Conservation (phyloP, 2,113 vertebrate genomes). For the Reinhardtius hippoglossoides region DNA sequence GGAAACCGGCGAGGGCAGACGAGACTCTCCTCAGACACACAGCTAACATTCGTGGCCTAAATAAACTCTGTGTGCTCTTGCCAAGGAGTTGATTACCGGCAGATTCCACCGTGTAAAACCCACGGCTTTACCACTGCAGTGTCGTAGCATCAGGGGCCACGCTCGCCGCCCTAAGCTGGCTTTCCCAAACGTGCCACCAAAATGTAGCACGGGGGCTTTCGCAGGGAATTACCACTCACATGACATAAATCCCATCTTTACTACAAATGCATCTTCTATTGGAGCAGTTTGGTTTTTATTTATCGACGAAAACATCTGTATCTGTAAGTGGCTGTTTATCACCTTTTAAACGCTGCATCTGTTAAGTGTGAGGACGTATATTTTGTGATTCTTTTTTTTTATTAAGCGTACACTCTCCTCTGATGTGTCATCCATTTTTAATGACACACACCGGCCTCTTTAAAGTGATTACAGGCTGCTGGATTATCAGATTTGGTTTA, state of each 20-base stretch:
- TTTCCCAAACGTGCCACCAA: conserved; percentile 50
- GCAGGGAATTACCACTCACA: conserved; percentile 56
- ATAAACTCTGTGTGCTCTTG: conserved; percentile 49
- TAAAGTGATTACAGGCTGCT: conserved; percentile 62
- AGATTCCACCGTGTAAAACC: conserved; percentile 69
- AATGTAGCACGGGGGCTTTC: conserved; percentile 55
- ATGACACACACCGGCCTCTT: conserved; percentile 52
- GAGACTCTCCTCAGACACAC: conserved; percentile 2
- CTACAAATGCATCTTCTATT: conserved; percentile 13
- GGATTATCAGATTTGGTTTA: conserved; percentile 73
- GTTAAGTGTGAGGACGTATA: conserved; percentile 5
- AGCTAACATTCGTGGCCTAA: conserved; percentile 41
- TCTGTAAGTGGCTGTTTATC: conserved; percentile 6
- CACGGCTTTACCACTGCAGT: conserved; percentile 42
- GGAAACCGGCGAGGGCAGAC: conserved; percentile 24
- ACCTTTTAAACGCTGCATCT: conserved; percentile 6
- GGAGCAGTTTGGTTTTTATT: conserved; percentile 1
- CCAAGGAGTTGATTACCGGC: conserved; percentile 74
- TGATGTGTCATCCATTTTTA: conserved; percentile 55
- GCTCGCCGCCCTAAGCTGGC: conserved; percentile 48
- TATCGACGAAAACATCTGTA: conserved; percentile 3
- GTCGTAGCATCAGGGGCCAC: conserved; percentile 20
- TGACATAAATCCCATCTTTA: conserved; percentile 66
- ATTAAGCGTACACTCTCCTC: neutral
- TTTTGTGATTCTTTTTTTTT: conserved; percentile 8